phyloP scores from a whole-genome alignment of 2,888 invertebrate genomes.

The Mythimna pallens region DNA sequence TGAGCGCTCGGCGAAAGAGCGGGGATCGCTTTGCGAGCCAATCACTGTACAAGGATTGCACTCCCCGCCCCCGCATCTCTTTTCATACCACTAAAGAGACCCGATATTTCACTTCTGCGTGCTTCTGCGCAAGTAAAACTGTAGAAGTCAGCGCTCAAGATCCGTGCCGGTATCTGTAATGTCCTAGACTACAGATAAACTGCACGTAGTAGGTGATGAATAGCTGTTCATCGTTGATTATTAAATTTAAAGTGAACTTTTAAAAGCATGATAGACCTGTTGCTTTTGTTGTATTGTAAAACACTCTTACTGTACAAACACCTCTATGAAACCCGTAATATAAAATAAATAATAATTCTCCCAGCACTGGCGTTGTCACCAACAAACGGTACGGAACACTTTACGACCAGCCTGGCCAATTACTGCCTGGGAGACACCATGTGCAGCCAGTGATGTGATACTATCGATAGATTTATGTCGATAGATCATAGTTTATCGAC shows the following conservation, averaged over 20 bases:
- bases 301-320: slow-evolving; percentile 6
- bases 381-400: slow-evolving; percentile 71
- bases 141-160: no score
- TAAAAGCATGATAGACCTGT: not conserved
- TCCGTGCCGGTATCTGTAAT: no score
- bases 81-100: no score
- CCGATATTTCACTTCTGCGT: no score
- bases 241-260: not conserved
- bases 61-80: no score
- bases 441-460: slow-evolving; percentile 75
- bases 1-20: no score
- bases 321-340: slow-evolving; percentile 15
- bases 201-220: no score
- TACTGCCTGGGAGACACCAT: slow-evolving; percentile 84
- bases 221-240: no score
- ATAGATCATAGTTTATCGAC: slow-evolving; percentile 57
- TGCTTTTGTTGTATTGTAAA: not conserved
- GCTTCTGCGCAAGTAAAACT: no score
- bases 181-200: no score
- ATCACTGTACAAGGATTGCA: no score
- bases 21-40: no score
- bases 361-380: slow-evolving; percentile 65
- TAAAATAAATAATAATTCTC: slow-evolving; percentile 63
- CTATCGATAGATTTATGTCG: slow-evolving; percentile 62
- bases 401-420: slow-evolving; percentile 79